Evolutionary conservation across 2,113 vertebrate genomes (phyloP).

Genomic region (Ovis aries): DNA sequence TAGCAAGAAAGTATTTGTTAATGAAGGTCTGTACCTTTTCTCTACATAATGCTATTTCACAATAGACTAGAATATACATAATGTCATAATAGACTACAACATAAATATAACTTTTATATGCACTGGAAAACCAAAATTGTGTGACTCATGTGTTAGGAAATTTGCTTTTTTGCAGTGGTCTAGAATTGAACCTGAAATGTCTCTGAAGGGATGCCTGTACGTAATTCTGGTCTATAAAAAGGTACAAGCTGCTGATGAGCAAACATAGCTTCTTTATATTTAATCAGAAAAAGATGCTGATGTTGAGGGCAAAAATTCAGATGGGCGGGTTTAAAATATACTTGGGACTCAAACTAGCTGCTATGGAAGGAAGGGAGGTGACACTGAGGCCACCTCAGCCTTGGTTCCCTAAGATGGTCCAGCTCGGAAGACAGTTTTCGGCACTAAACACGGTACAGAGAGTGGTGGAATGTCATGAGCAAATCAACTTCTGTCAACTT

Average conservation of each 20-base stretch:
- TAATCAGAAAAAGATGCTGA: background rate
- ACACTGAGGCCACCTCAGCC: fast-evolving
- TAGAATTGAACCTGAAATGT: background rate
- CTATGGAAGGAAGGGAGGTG: background rate
- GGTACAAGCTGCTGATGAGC: background rate
- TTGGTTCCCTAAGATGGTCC: background rate
- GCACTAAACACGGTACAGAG: background rate
- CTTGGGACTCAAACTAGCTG: background rate
- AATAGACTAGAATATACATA: background rate
- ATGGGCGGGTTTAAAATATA: background rate
- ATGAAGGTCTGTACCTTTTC: background rate
- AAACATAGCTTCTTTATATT: background rate
- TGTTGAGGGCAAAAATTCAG: background rate
- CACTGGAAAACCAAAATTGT: background rate
- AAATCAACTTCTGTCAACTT: background rate
- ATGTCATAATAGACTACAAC: background rate
- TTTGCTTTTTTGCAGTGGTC: background rate
- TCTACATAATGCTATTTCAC: background rate
- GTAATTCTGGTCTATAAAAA: background rate
- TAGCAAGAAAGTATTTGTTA: background rate
- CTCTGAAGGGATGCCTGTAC: background rate
- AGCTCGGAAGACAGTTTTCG: background rate
- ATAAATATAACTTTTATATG: background rate
- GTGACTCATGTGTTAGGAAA: background rate
- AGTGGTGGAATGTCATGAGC: background rate